Percentiles rank a stretch among this genome's conserved stretches.
These are phyloP conservation scores for Sardinella longiceps DNA, from an alignment of 2,797 vertebrate genomes.

Conservation along the genomic window DNA sequence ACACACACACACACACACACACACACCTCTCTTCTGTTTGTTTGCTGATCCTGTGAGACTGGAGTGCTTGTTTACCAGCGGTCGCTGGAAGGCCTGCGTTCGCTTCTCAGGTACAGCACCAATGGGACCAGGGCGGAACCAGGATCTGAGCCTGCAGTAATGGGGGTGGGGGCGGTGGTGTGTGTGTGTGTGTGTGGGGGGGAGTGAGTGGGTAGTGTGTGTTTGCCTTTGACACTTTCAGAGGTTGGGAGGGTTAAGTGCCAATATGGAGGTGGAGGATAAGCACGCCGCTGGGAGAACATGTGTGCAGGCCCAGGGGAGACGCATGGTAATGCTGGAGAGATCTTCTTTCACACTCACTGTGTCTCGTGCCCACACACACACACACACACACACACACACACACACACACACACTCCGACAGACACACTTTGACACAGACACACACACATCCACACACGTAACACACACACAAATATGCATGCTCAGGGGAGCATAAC, in stretches of 20 bases:
- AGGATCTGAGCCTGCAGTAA: background rate
- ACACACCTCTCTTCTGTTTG: background rate
- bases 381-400: no score
- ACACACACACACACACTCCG: no score
- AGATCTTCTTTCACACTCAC: no score
- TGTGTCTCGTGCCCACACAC: no score
- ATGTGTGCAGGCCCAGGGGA: constrained; percentile 35
- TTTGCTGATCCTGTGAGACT: background rate
- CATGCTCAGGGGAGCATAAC: background rate
- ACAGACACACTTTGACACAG: no score
- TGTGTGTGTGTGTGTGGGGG: no score
- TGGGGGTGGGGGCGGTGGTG: background rate
- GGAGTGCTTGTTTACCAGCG: background rate
- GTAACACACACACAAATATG: no score
- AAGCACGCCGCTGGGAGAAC: constrained; percentile 31
- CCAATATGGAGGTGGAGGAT: constrained; percentile 28
- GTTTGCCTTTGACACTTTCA: constrained; percentile 49
- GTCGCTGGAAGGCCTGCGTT: background rate
- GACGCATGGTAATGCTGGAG: background rate
- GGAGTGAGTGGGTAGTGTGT: background rate
- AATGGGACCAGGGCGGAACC: background rate
- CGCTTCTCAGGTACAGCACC: background rate
- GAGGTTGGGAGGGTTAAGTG: constrained; percentile 43
- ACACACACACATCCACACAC: no score
- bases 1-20: no score